Percentiles rank a stretch among this genome's conserved stretches.
Conservation (phyloP, 2,888 invertebrate genomes). For the Atrina japonica region DNA sequence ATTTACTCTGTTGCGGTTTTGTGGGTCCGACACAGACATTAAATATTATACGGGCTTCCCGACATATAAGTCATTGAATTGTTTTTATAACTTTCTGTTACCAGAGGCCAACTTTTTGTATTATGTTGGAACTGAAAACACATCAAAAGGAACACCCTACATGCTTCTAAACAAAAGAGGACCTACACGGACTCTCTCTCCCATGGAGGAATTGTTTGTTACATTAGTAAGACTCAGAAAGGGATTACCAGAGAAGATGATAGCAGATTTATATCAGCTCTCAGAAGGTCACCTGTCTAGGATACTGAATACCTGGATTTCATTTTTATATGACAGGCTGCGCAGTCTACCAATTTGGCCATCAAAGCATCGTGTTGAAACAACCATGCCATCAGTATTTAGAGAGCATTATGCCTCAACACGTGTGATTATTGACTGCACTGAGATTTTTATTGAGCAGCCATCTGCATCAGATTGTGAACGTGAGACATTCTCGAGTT, state of each 20-base stretch:
- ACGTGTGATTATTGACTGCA: constrained; percentile 17
- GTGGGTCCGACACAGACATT: background rate
- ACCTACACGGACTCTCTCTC: background rate
- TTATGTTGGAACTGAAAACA: constrained; percentile 35
- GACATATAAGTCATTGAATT: background rate
- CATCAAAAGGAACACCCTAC: constrained; percentile 11
- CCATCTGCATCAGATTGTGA: constrained; percentile 23
- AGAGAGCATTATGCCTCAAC: constrained; percentile 11
- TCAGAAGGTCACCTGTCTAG: constrained; percentile 7
- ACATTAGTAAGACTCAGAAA: constrained; percentile 13
- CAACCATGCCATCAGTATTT: constrained; percentile 14
- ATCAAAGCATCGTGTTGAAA: constrained; percentile 12
- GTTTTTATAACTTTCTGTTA: constrained; percentile 24
- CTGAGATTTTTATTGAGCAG: constrained; percentile 13
- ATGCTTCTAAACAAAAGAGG: background rate
- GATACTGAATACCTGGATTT: constrained; percentile 25
- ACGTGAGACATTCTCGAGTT: constrained; percentile 26
- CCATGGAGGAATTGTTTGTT: constrained; percentile 21
- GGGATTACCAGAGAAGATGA: constrained; percentile 5
- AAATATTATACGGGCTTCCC: constrained; percentile 25
- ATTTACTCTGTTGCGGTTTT: constrained; percentile 7
- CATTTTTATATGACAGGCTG: constrained; percentile 22
- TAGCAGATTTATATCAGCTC: constrained; percentile 13
- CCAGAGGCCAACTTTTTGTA: constrained; percentile 38
- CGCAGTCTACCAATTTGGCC: constrained; percentile 28